Evolutionary conservation across 2,888 invertebrate species (phyloP), one percentile per base, ranked within the genome.

Genomic region (Agrochola lychnidis): DNA sequence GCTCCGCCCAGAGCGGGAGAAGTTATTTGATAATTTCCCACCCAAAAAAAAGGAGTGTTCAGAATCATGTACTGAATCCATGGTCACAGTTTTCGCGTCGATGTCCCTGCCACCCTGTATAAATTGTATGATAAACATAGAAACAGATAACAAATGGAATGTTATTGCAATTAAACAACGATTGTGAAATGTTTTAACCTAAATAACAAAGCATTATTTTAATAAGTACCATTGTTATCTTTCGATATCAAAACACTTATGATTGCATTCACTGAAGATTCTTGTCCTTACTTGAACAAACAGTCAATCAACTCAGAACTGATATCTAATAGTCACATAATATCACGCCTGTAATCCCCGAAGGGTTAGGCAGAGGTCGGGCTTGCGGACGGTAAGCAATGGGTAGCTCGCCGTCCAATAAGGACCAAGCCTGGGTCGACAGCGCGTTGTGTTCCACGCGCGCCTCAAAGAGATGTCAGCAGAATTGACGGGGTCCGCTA

Each of bases 141-240:
- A 63, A 42, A 42, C 48, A 30, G 57, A 66, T 76, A 76, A 45
- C 22, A 40, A 69, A 53, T 36, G 3, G 0, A 70, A 70, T n/a
- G 30, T 7, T 67, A 59, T 61, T 63, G n/a, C 22, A 71, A 56
- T 56, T 25, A 36, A 63, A 61, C 42, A 76, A 53, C 14, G 53
- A 63, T 81, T 82, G 70, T 63, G 66, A 82, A 78, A 83, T 77
- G 22, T 40, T 14, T 64, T 73, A 78, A 82, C 70, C 62, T 63
- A 45, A 40, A 66, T 73, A 63, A 19, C 36, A 7, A 16, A 56
- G 19, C 10, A 10, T n/a, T 36, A 36, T 36, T 36, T 36, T 36
- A 36, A 36, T 36, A 22, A 14, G 14, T 14, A 25, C 1, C 3
- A 40, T 73, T 82, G 78, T 82, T 82, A 83, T 82, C 83, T 53